Evolutionary conservation across 2,113 vertebrate genomes (phyloP), one percentile per base, ranked within the genome.

Genomic region (Cyanocitta stelleri): DNA sequence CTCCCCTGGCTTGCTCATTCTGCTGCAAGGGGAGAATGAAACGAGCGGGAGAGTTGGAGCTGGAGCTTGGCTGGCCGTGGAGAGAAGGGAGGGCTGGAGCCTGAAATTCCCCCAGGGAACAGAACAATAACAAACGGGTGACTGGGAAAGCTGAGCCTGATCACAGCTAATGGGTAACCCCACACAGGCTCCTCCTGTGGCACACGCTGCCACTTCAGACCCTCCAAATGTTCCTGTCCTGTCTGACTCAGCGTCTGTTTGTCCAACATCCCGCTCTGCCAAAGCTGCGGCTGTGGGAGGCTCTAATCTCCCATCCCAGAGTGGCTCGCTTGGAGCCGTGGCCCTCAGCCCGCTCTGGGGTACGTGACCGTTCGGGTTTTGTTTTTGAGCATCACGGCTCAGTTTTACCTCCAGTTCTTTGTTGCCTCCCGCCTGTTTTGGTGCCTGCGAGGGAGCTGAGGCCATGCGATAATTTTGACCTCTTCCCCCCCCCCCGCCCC

Each of bases 261-360:
- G 64, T 43, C 20, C 67, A 2, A 1, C 3, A 1, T 3, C 13
- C 21, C 0, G 16, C 64, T 18, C 46, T 26, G 6, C 11, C 24
- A 0, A 3, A 11, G 2, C 0, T 0, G 22, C 20, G 39, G 30
- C 15, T 11, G 20, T 26, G 41, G 37, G 46, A 6, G 64, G 49
- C 83, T 87, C 78, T 76, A 16, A 92, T 93, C 83, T 83, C 44
- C 54, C 49, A 13, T 39, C 33, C 27, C 86, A 75, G 82, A 16
- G 63, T 5, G 7, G 26, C 32, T 24, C 4, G 0, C 20, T 20
- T 12, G 11, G 17, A 33, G 51, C 69, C 5, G 56, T 5, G 52
- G 33, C 14, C 55, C 77, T 4, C 41, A 8, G 77, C 63, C 8
- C 66, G 1, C 6, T 7, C 87, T 0, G 0, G 44, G n/a, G 1